Conservation (phyloP, 1,140 invertebrate species). For the Heliothis subflexa region DNA sequence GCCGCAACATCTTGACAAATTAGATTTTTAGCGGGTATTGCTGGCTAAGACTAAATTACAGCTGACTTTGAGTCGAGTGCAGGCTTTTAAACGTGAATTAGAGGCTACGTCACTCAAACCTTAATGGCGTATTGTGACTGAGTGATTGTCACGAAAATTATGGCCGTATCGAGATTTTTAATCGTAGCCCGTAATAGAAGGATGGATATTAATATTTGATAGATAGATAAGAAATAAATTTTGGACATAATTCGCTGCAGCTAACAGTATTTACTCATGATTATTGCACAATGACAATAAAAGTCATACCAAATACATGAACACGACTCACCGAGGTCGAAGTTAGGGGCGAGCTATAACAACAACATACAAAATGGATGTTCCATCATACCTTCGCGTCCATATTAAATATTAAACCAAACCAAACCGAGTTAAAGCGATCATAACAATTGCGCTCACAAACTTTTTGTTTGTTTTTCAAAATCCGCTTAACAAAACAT, state of each 20-base stretch:
- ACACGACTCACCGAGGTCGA: not conserved
- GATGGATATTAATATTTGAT: conserved; percentile 35
- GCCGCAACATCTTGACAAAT: conserved; percentile 82
- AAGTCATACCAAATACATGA: not conserved
- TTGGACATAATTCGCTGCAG: not conserved
- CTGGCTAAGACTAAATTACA: conserved; percentile 84
- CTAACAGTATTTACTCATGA: not conserved
- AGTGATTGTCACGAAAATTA: conserved; percentile 81
- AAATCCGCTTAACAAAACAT: conserved; percentile 68
- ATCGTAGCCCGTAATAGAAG: conserved; percentile 12
- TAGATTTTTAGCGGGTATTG: conserved; percentile 83
- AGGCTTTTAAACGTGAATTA: conserved; percentile 85
- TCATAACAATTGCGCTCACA: conserved; percentile 50
- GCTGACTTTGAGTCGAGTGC: conserved; percentile 84
- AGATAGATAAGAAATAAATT: not conserved
- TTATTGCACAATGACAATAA: conserved; percentile 5
- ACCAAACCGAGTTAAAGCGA: conserved; percentile 50
- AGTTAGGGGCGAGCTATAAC: conserved; percentile 15
- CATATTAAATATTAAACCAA: conserved; percentile 44
- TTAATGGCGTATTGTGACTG: conserved; percentile 84
- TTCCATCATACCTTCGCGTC: conserved; percentile 34
- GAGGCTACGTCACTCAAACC: conserved; percentile 79
- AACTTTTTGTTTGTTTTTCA: conserved; percentile 51
- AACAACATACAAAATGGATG: conserved; percentile 42
- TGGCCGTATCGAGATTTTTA: conserved; percentile 59